phyloP scores from a whole-genome alignment of 2,888 invertebrate species.

The Aleiodes testaceus region DNA sequence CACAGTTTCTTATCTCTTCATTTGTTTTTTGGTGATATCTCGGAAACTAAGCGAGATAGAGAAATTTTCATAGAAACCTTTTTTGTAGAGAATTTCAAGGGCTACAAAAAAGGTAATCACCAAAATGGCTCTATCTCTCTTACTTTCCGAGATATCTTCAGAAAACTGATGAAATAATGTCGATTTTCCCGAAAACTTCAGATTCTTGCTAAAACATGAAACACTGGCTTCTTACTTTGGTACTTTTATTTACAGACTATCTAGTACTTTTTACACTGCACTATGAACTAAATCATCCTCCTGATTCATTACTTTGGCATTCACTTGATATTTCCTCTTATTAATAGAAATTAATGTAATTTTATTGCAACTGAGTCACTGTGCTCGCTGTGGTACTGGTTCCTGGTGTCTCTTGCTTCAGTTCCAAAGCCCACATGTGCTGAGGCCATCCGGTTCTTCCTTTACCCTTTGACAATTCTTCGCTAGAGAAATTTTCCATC shows the following conservation, averaged over 20 bases:
- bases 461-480: slow-evolving; percentile 77
- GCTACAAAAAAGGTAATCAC: too few species aligned
- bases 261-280: slow-evolving; percentile 41
- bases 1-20: too few species aligned
- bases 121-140: too few species aligned
- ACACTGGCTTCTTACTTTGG: slow-evolving; percentile 11
- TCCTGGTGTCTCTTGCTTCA: slow-evolving; percentile 78
- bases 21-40: too few species aligned
- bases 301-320: slow-evolving; percentile 8
- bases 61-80: too few species aligned
- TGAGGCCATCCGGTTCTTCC: slow-evolving; percentile 98
- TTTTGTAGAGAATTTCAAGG: too few species aligned
- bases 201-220: neutral
- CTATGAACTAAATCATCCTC: too few species aligned
- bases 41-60: too few species aligned
- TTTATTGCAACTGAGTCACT: slow-evolving; percentile 60
- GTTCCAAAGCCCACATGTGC: slow-evolving; percentile 94
- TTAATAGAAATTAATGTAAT: slow-evolving; percentile 32
- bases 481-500: slow-evolving; percentile 56
- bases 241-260: slow-evolving; percentile 51
- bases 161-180: too few species aligned
- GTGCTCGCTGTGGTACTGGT: slow-evolving; percentile 42
- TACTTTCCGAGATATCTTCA: too few species aligned
- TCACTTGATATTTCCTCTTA: neutral
- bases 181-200: too few species aligned